Conservation (phyloP, 2,888 invertebrate genomes). For the Agrotis puta region DNA sequence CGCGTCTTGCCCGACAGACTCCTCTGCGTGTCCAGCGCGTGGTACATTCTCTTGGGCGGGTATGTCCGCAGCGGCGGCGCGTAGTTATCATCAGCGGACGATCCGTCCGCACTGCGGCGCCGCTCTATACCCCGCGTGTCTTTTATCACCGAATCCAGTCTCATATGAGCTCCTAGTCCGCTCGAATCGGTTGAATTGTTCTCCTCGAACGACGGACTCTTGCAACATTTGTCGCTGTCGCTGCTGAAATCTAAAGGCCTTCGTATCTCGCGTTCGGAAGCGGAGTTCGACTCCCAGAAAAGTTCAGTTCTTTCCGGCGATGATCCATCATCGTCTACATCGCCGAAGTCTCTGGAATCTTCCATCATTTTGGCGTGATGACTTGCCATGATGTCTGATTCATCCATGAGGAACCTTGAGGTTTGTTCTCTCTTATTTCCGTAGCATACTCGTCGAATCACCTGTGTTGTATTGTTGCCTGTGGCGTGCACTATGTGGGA, state of each 20-base stretch:
- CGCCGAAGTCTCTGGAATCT: slow-evolving; percentile 81
- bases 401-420: slow-evolving; percentile 78
- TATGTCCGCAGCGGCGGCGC: slow-evolving; percentile 84
- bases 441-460: slow-evolving; percentile 84
- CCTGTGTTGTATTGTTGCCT: slow-evolving; percentile 85
- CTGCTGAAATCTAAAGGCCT: slow-evolving; percentile 85
- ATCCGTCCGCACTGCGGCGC: slow-evolving; percentile 78
- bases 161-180: slow-evolving; percentile 80
- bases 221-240: slow-evolving; percentile 88
- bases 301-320: slow-evolving; percentile 85
- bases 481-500: slow-evolving; percentile 84
- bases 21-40: slow-evolving; percentile 75
- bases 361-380: slow-evolving; percentile 82
- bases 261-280: slow-evolving; percentile 81
- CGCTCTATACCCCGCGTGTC: slow-evolving; percentile 80
- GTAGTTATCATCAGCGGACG: slow-evolving; percentile 79
- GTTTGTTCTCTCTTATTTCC: slow-evolving; percentile 77
- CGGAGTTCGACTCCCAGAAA: slow-evolving; percentile 87
- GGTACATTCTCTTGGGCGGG: slow-evolving; percentile 78
- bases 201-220: slow-evolving; percentile 87
- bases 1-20: slow-evolving; percentile 75
- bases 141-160: slow-evolving; percentile 88
- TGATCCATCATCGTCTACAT: slow-evolving; percentile 80
- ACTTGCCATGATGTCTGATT: slow-evolving; percentile 78
- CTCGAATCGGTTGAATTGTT: slow-evolving; percentile 86